These are phyloP conservation scores for Andrena hattorfiana DNA, from an alignment of 2,888 invertebrate species.

Conservation along the genomic window DNA sequence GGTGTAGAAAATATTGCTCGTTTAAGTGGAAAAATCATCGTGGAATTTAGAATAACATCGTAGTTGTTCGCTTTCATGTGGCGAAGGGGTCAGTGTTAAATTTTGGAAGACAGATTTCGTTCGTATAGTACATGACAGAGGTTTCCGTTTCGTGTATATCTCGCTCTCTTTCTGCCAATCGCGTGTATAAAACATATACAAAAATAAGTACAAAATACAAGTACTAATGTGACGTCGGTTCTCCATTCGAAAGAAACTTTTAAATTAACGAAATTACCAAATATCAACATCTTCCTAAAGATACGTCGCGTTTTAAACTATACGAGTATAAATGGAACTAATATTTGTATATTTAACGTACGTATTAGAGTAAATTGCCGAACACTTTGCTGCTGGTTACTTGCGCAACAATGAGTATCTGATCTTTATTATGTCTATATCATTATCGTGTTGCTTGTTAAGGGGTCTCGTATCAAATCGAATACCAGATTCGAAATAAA, in stretches of 20 bases:
- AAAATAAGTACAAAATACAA: conserved; percentile 57
- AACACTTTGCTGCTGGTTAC: conserved; percentile 20
- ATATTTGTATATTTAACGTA: conserved; percentile 14
- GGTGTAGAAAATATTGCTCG: conserved; percentile 2
- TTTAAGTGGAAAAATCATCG: conserved; percentile 17
- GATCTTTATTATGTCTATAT: conserved; percentile 13
- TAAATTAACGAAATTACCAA: neutral
- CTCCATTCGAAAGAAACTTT: neutral
- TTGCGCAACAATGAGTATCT: conserved; percentile 44
- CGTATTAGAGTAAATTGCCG: neutral
- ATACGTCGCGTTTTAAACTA: neutral
- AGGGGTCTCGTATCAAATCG: conserved; percentile 39
- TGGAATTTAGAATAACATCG: neutral
- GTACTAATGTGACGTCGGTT: conserved; percentile 36
- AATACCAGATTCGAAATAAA: conserved; percentile 46
- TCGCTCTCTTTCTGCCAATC: conserved; percentile 1
- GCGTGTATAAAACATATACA: conserved; percentile 19
- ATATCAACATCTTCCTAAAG: neutral
- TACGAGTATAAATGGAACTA: conserved; percentile 27
- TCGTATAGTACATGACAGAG: neutral
- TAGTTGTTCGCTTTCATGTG: neutral
- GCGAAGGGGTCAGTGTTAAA: neutral
- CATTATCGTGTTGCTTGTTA: conserved; percentile 15
- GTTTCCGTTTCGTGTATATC: neutral
- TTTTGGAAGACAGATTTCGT: conserved; percentile 37